These are phyloP conservation scores for Emydura subglobosa DNA, from an alignment of 2,113 vertebrate species.

Conservation along the genomic window DNA sequence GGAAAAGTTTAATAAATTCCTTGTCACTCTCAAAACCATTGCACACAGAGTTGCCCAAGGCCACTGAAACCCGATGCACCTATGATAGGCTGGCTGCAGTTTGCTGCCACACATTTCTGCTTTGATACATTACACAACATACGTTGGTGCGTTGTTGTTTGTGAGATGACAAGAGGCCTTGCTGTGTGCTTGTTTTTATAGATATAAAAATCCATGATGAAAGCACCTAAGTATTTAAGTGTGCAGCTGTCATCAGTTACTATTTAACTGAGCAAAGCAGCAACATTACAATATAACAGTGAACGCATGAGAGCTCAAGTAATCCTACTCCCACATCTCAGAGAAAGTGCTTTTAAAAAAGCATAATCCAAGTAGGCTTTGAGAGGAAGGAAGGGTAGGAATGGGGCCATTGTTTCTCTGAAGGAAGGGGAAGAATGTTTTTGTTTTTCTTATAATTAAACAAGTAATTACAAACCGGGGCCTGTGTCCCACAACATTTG, in stretches of 20 bases:
- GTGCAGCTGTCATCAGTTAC: constrained; percentile 61
- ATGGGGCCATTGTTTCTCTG: neutral
- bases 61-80: constrained; percentile 64
- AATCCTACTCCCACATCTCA: constrained; percentile 70
- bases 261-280: constrained; percentile 68
- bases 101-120: constrained; percentile 32
- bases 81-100: constrained; percentile 55
- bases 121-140: constrained; percentile 49
- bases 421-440: neutral
- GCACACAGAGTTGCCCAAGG: constrained; percentile 66
- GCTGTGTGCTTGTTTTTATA: constrained; percentile 53
- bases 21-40: constrained; percentile 76
- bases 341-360: constrained; percentile 63
- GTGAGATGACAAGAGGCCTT: constrained; percentile 55
- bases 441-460: neutral
- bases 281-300: constrained; percentile 72
- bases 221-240: constrained; percentile 48
- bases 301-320: constrained; percentile 68
- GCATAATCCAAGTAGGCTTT: constrained; percentile 21
- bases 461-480: neutral
- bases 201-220: constrained; percentile 41
- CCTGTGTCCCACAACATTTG: neutral
- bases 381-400: neutral
- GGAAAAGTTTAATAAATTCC: constrained; percentile 79
- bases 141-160: constrained; percentile 50